Conservation (phyloP, 2,888 invertebrate species). For the Pyrocoelia pectoralis region DNA sequence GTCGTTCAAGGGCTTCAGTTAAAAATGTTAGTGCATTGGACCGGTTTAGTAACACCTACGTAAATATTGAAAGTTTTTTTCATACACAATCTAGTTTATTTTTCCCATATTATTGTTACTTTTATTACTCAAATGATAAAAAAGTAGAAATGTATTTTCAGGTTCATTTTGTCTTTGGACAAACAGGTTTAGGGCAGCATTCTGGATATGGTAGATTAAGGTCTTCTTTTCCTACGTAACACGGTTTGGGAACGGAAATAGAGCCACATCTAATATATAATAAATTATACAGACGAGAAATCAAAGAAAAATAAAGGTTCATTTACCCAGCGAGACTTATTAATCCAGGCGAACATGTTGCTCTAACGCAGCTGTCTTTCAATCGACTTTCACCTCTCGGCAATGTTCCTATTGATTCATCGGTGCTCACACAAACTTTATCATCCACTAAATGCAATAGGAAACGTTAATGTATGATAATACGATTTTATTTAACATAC, state of each 20-base stretch:
- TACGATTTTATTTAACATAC: background rate
- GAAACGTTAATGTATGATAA: no score
- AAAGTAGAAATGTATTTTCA: no score
- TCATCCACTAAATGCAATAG: background rate
- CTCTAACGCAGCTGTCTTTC: background rate
- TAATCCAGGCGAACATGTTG: background rate
- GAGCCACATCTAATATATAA: background rate
- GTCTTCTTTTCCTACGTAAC: background rate
- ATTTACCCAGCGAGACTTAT: background rate
- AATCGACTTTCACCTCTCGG: background rate
- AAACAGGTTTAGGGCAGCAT: background rate
- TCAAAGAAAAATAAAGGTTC: no score
- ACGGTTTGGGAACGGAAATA: background rate
- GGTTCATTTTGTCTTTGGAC: background rate
- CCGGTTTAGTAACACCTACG: no score
- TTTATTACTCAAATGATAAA: no score
- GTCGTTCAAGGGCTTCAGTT: no score
- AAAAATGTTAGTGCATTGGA: no score
- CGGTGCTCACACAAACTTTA: background rate
- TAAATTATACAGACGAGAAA: background rate
- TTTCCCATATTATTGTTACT: no score
- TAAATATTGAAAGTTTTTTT: no score
- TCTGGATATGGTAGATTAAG: conserved; percentile 1
- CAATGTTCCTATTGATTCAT: background rate
- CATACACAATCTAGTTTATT: no score